A percentile compares a stretch with the other conserved stretches of the same genome.
Evolutionary conservation across 2,113 vertebrate species (phyloP).

Genomic region (Synchiropus splendidus): DNA sequence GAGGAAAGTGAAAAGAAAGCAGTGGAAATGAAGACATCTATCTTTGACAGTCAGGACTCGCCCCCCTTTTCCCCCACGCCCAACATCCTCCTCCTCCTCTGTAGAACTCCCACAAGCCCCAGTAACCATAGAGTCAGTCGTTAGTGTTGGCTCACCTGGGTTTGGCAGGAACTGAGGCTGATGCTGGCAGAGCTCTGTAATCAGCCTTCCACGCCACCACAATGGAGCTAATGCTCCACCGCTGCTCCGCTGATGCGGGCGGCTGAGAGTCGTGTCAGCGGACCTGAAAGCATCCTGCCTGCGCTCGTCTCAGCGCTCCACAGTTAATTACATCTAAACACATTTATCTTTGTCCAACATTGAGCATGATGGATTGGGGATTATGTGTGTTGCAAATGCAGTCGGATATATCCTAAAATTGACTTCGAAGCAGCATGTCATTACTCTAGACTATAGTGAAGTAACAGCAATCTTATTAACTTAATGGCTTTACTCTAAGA

Average conservation of each 20-base stretch:
- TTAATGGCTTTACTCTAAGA: too few species aligned
- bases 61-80: too few species aligned
- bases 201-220: conserved; percentile 19
- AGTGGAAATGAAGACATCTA: conserved; percentile 30
- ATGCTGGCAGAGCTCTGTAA: conserved; percentile 7
- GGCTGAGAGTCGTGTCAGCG: neutral
- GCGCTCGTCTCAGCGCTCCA: too few species aligned
- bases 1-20: neutral
- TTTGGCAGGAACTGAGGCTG: conserved; percentile 21
- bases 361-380: too few species aligned
- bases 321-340: too few species aligned
- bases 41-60: conserved; percentile 31
- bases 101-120: conserved; percentile 30
- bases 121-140: conserved; percentile 54
- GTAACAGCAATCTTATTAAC: too few species aligned
- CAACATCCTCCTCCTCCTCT: conserved; percentile 1
- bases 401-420: too few species aligned
- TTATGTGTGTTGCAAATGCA: too few species aligned
- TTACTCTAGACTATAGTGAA: too few species aligned
- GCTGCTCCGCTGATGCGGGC: neutral
- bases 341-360: too few species aligned
- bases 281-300: too few species aligned
- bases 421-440: too few species aligned
- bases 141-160: conserved; percentile 29
- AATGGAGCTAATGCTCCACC: conserved; percentile 4